Evolutionary conservation across 2,888 invertebrate species (phyloP).

Genomic region (Acanthoscelides obtectus): DNA sequence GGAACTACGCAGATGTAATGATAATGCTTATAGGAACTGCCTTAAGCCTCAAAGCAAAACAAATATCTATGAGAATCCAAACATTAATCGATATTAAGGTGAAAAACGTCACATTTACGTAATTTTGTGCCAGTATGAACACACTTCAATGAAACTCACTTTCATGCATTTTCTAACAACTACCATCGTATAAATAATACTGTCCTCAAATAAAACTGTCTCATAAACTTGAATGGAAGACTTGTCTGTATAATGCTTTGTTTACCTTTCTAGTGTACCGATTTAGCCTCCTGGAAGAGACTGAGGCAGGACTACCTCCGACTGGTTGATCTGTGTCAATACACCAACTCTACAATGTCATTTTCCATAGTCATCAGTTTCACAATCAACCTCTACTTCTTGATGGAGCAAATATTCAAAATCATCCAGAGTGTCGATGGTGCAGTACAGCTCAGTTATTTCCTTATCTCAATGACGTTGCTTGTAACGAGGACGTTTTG

Average conservation of each 20-base stretch:
- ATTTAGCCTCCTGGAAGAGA: background rate
- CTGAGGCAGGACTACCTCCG: constrained; percentile 21
- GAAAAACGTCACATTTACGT: background rate
- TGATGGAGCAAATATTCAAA: constrained; percentile 65
- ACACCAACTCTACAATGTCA: constrained; percentile 58
- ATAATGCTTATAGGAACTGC: constrained; percentile 24
- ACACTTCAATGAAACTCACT: too few species aligned
- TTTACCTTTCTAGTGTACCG: background rate
- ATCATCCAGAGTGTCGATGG: constrained; percentile 49
- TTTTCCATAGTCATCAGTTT: constrained; percentile 62
- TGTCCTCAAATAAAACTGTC: too few species aligned
- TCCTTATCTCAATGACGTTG: constrained; percentile 41
- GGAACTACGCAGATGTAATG: constrained; percentile 27
- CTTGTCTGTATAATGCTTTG: too few species aligned
- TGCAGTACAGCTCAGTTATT: constrained; percentile 31
- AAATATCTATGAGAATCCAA: constrained; percentile 11
- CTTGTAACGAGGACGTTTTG: constrained; percentile 33
- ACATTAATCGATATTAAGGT: constrained; percentile 2
- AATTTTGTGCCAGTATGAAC: too few species aligned
- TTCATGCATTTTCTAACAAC: too few species aligned
- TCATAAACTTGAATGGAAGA: too few species aligned
- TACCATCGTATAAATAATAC: too few species aligned
- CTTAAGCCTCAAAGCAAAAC: constrained; percentile 4
- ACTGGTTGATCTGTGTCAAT: constrained; percentile 34
- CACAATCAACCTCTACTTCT: constrained; percentile 66